These are phyloP conservation scores for Prinia subflava DNA, from an alignment of 2,113 vertebrate genomes.

Conservation along the genomic window DNA sequence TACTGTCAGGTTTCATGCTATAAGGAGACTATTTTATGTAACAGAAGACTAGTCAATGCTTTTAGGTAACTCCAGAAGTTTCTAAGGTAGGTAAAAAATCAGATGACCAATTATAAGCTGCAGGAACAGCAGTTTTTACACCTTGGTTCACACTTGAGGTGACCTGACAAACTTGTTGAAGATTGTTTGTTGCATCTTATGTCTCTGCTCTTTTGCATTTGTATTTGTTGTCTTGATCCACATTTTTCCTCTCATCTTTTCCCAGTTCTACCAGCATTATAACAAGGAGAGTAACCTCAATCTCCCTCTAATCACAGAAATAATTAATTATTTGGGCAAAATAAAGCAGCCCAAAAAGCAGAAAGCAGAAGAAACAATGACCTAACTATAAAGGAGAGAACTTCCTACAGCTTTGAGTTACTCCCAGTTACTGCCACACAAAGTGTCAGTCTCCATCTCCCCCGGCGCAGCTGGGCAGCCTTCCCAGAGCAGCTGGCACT, in stretches of 20 bases:
- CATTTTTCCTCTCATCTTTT: no score
- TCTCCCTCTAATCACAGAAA: not conserved
- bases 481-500: not conserved
- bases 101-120: not conserved
- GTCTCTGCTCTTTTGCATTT: not conserved
- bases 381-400: not conserved
- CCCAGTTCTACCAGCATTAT: no score
- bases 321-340: not conserved
- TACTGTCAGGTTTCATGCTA: not conserved
- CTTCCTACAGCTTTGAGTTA: not conserved
- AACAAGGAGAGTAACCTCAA: no score
- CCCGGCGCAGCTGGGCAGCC: not conserved
- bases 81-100: not conserved
- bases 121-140: not conserved
- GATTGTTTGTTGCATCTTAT: not conserved
- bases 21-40: conserved; percentile 1
- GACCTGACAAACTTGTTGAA: not conserved
- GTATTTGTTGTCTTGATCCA: not conserved
- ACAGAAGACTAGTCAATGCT: not conserved
- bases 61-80: not conserved
- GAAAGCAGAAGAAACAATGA: not conserved
- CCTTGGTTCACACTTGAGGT: not conserved
- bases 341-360: not conserved
- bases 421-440: not conserved
- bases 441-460: not conserved